phyloP scores from a whole-genome alignment of 2,113 vertebrate species.

The cat (Felis catus) region F.catus_Fca126_mat1.0 CM031425.1:31108501-31109000 shows the following conservation, averaged over 20 bases:
- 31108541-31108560: background rate
- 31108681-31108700: background rate
- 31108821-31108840: no score
- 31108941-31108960: background rate
- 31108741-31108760: no score
- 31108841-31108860: no score
- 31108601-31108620: background rate
- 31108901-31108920: background rate
- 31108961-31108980: background rate
- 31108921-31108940: background rate
- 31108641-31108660: background rate
- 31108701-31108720: no score
- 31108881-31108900: background rate
- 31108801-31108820: no score
- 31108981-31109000: background rate
- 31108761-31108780: no score
- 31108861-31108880: no score
- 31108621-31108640: background rate
- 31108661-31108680: background rate
- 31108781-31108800: no score
- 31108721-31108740: no score
- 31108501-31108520: background rate
- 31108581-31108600: background rate
- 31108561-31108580: background rate
- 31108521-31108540: conserved; percentile 6